These are phyloP conservation scores for Saccopteryx bilineata DNA, from an alignment of 2,113 vertebrate genomes.

Conservation along the genomic window DNA sequence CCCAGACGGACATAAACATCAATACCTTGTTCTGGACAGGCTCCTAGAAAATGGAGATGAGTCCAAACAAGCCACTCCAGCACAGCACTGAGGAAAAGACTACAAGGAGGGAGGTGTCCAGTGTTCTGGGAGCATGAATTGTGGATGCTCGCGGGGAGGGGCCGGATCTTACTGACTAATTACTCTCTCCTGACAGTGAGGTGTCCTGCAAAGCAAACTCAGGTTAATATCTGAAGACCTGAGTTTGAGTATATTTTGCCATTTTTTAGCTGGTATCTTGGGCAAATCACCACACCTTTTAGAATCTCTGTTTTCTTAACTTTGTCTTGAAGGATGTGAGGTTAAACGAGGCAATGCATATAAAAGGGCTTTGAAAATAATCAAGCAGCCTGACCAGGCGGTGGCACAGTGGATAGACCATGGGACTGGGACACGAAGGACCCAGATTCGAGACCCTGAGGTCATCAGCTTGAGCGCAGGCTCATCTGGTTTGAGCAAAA, in stretches of 20 bases:
- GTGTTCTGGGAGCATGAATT: background rate
- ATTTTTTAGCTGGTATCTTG: background rate
- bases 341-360: background rate
- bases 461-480: too few relatives aligned
- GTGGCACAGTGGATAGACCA: too few relatives aligned
- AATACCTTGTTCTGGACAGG: background rate
- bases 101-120: background rate
- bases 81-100: background rate
- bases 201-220: background rate
- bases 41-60: background rate
- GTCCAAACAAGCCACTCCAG: background rate
- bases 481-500: too few relatives aligned
- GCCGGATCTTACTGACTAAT: constrained; percentile 2
- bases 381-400: background rate
- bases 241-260: background rate
- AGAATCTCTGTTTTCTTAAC: constrained; percentile 3
- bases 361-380: background rate
- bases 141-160: constrained; percentile 4
- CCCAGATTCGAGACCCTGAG: too few relatives aligned
- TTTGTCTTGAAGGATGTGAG: background rate
- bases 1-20: background rate
- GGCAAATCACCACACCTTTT: background rate
- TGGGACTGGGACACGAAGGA: too few relatives aligned
- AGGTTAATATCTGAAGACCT: background rate
- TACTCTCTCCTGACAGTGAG: background rate